These are phyloP conservation scores for Volucella zonaria DNA, from an alignment of 2,888 invertebrate species.

Conservation along the genomic window DNA sequence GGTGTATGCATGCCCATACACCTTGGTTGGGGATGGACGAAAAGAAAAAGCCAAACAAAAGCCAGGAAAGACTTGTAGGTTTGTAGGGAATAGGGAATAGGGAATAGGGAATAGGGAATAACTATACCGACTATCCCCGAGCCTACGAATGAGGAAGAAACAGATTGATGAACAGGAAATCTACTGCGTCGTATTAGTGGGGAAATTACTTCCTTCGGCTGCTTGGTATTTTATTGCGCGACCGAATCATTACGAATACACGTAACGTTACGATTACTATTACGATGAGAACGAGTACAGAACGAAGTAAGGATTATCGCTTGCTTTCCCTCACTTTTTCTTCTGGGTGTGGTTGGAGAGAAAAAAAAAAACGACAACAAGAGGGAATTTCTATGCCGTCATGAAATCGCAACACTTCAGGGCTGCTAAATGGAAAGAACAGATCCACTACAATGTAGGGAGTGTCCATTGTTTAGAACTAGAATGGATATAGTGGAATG, in stretches of 20 bases:
- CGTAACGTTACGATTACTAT: constrained; percentile 13
- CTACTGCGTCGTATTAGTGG: constrained; percentile 65
- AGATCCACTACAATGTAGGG: background rate
- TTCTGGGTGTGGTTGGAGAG: constrained; percentile 8
- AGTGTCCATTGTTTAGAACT: constrained; percentile 9
- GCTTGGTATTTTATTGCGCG: constrained; percentile 29
- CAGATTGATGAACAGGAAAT: constrained; percentile 70
- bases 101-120: background rate
- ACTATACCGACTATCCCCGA: too few species aligned
- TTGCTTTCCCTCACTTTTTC: background rate
- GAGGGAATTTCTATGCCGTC: background rate
- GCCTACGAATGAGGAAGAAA: background rate
- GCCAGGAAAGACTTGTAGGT: constrained; percentile 16
- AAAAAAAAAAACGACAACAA: background rate
- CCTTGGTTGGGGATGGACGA: background rate
- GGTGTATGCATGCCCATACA: background rate
- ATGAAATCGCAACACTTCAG: constrained; percentile 14
- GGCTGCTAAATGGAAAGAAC: background rate
- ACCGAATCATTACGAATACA: constrained; percentile 14
- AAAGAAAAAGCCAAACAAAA: background rate
- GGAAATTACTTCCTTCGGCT: constrained; percentile 61
- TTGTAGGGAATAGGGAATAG: background rate
- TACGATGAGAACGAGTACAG: constrained; percentile 10
- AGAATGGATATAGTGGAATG: background rate
- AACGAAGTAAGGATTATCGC: constrained; percentile 15